phyloP scores from a whole-genome alignment of 2,113 vertebrate species.

The Macrotus californicus region DNA sequence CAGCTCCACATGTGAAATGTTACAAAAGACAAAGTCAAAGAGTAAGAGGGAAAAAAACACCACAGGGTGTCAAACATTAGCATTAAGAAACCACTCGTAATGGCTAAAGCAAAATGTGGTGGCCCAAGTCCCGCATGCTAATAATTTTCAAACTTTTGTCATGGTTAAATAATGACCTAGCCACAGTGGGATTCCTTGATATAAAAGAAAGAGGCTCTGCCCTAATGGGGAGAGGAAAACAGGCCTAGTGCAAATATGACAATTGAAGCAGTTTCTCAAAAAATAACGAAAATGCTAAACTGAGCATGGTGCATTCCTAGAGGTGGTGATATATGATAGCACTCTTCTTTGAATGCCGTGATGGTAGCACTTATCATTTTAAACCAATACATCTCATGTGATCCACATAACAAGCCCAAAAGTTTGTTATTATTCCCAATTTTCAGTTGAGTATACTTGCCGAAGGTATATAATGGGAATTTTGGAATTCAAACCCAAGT shows the following conservation, averaged over 20 bases:
- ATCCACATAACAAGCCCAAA: background rate
- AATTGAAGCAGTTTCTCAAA: constrained; percentile 49
- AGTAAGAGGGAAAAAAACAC: constrained; percentile 39
- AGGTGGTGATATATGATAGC: background rate
- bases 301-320: constrained; percentile 7
- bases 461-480: background rate
- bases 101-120: constrained; percentile 66
- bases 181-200: constrained; percentile 69
- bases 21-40: constrained; percentile 74
- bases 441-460: background rate
- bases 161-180: constrained; percentile 74
- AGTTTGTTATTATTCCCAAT: background rate
- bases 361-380: background rate
- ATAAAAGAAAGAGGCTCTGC: constrained; percentile 58
- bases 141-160: constrained; percentile 74
- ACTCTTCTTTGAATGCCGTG: background rate
- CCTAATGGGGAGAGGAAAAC: constrained; percentile 53
- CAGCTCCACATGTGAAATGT: constrained; percentile 72
- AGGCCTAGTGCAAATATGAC: background rate
- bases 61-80: constrained; percentile 65
- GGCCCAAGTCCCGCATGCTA: constrained; percentile 44
- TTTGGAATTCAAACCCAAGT: background rate
- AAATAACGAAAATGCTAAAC: constrained; percentile 24
- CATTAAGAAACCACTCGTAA: constrained; percentile 71
- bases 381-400: background rate